Evolutionary conservation across 2,888 invertebrate genomes (phyloP), one percentile per base, ranked within the genome.

Genomic region (Platerodrilus igneus): DNA sequence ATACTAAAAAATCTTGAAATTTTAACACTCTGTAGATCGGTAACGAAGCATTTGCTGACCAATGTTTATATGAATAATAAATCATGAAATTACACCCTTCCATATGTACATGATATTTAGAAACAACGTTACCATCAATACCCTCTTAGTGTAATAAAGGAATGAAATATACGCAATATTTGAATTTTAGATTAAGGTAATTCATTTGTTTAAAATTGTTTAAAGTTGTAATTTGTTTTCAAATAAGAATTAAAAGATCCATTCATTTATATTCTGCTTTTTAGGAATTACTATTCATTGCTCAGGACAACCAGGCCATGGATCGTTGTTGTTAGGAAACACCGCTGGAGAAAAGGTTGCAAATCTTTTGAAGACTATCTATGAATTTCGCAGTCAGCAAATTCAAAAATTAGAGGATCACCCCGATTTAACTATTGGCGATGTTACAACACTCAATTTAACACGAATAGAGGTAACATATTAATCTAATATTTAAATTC

Each of bases 281-380:
- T 13, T 68, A 89, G 90, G 87, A 72, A 69, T 89, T 32, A 77
- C 79, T 50, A 78, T 91, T 6, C 80, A 79, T 40, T 86, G 86
- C 50, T 72, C 77, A 19, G 93, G 93, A n/a, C 78, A 79, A 22
- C 83, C 92, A 1, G 93, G 93, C 0, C 93, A 94, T 62, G 93
- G 90, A 0, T 91, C 90, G 1, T 71, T 87, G 20, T 72, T 93
- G 44, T 71, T 87, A 37, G 78, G 83, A 22, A 78, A 88, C 56
- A 91, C 86, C 2, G 88, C 91, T 11, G 89, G 85, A 1, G 86
- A 88, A 68, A 91, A 92, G 71, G 74, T 89, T 18, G 71, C 78
- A 33, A 75, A 74, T 52, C 70, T 91, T 3, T 74, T 90, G 20
- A 77, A 85, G 57, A 80, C 78, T 58, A 81, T 90, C 62, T 80